These are phyloP conservation scores for Apostichopus leukothele DNA, from an alignment of 53 echinoderm and acorn worm genomes.

Conservation along the genomic window DNA sequence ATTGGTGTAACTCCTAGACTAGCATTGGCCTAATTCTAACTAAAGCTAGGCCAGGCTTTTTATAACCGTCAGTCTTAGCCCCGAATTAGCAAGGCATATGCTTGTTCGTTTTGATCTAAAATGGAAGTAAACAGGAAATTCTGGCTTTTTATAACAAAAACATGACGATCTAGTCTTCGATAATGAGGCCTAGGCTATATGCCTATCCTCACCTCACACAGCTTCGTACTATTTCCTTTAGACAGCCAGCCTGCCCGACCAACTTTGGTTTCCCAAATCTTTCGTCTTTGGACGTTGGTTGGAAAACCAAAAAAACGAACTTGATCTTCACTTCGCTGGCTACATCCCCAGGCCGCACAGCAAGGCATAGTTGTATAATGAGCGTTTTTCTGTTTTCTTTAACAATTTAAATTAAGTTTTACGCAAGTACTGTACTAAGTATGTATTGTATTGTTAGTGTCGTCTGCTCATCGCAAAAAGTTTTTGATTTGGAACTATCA, in stretches of 20 bases:
- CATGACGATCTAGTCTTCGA: neutral
- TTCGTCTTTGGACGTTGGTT: constrained; percentile 44
- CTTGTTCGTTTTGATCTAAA: too few relatives aligned
- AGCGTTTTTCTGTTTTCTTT: too few relatives aligned
- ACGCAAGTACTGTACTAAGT: neutral
- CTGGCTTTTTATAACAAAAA: neutral
- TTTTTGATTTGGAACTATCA: neutral
- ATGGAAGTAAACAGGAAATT: neutral
- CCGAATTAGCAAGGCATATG: neutral
- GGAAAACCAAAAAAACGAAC: constrained; percentile 55
- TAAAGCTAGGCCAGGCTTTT: neutral
- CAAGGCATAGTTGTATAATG: neutral
- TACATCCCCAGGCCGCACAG: constrained; percentile 51
- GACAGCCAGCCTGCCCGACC: constrained; percentile 44
- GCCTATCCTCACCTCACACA: neutral
- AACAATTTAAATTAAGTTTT: neutral
- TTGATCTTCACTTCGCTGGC: constrained; percentile 47
- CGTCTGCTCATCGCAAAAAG: neutral
- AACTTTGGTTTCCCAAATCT: constrained; percentile 56
- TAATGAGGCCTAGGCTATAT: neutral
- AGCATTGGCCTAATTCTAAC: neutral
- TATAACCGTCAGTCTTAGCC: neutral
- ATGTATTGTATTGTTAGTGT: neutral
- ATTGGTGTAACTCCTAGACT: too few relatives aligned
- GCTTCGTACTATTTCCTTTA: neutral